A percentile compares a stretch with the other conserved stretches of the same genome.
phyloP scores from a whole-genome alignment of 2,888 invertebrate species.

The Ceraclea dissimilis region DNA sequence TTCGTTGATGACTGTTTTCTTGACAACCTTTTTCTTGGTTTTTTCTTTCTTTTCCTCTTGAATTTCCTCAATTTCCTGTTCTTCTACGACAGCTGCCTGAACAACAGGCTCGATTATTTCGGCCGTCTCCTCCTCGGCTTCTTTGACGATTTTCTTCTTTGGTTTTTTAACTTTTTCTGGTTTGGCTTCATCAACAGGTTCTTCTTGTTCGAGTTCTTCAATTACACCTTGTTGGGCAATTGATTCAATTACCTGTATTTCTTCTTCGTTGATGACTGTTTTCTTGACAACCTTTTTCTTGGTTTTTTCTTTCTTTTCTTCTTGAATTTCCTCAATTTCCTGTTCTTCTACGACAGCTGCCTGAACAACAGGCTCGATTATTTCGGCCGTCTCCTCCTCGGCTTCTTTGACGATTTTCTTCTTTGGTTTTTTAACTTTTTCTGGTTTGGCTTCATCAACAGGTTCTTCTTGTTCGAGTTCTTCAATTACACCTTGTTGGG shows the following conservation, averaged over 20 bases:
- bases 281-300: slow-evolving; percentile 31
- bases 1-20: neutral
- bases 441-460: slow-evolving; percentile 36
- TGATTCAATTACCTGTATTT: slow-evolving; percentile 29
- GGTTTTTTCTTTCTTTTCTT: slow-evolving; percentile 28
- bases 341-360: slow-evolving; percentile 33
- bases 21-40: slow-evolving; percentile 16
- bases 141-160: slow-evolving; percentile 29
- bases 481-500: neutral
- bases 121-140: slow-evolving; percentile 28
- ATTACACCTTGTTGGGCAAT: neutral
- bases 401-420: slow-evolving; percentile 42
- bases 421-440: slow-evolving; percentile 34
- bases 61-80: neutral
- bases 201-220: slow-evolving; percentile 26
- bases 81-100: neutral
- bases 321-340: slow-evolving; percentile 29
- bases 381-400: slow-evolving; percentile 34
- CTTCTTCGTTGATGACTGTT: slow-evolving; percentile 33
- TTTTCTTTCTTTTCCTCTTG: slow-evolving; percentile 26
- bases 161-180: slow-evolving; percentile 27
- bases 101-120: slow-evolving; percentile 24
- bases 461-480: slow-evolving; percentile 36
- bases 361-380: slow-evolving; percentile 36
- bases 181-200: slow-evolving; percentile 28